These are phyloP conservation scores for Drosophila quadrilineata DNA, from an alignment of 1,140 invertebrate genomes.

Conservation along the genomic window DNA sequence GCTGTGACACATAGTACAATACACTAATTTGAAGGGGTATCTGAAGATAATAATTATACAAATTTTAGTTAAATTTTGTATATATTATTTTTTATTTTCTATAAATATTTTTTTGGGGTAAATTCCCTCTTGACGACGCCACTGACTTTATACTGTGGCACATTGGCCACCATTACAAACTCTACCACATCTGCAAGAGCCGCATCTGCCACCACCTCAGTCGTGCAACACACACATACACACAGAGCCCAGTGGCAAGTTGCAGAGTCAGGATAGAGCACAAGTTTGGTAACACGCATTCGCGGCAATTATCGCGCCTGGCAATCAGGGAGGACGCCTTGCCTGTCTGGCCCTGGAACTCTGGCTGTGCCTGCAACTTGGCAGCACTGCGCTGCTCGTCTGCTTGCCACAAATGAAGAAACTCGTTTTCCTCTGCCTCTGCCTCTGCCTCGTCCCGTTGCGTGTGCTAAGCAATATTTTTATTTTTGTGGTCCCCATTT, in stretches of 20 bases:
- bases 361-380: constrained; percentile 9
- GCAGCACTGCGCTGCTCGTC: neutral
- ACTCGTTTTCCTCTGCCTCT: constrained; percentile 43
- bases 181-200: constrained; percentile 59
- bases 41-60: no score
- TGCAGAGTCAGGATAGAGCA: constrained; percentile 19
- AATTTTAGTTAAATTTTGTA: neutral
- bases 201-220: constrained; percentile 25
- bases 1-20: no score
- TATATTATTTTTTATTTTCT: neutral
- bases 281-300: constrained; percentile 50
- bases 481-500: constrained; percentile 60
- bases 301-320: constrained; percentile 54
- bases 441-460: constrained; percentile 17
- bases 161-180: constrained; percentile 69
- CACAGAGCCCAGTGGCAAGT: constrained; percentile 5
- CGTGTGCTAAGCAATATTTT: constrained; percentile 33
- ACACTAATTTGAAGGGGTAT: no score
- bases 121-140: constrained; percentile 22
- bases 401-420: constrained; percentile 42
- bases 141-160: constrained; percentile 20
- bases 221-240: constrained; percentile 39
- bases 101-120: neutral
- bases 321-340: constrained; percentile 66
- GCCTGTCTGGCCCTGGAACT: constrained; percentile 33